Percentiles rank a stretch among this genome's conserved stretches.
phyloP scores from a whole-genome alignment of 2,888 invertebrate genomes.

The Leptinotarsa tumamoca region DNA sequence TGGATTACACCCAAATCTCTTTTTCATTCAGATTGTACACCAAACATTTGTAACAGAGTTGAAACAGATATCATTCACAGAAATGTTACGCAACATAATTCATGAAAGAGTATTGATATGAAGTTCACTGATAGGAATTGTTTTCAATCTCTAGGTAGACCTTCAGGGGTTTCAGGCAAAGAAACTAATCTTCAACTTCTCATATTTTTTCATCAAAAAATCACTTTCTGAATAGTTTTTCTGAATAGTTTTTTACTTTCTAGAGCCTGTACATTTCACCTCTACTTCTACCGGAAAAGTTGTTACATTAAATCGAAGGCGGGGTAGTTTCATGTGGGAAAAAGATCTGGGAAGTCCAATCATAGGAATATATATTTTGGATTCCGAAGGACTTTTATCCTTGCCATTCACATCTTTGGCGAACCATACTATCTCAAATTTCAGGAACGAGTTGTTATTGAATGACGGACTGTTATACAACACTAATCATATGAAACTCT shows the following conservation, averaged over 20 bases:
- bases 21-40: too few species aligned
- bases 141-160: too few species aligned
- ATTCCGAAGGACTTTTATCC: slow-evolving; percentile 81
- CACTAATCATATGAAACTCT: slow-evolving; percentile 68
- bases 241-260: slow-evolving; percentile 25
- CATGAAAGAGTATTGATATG: too few species aligned
- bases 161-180: too few species aligned
- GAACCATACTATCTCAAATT: slow-evolving; percentile 82
- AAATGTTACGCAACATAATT: too few species aligned
- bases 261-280: slow-evolving; percentile 89
- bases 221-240: neutral
- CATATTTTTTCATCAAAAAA: too few species aligned
- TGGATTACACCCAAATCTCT: too few species aligned
- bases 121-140: too few species aligned
- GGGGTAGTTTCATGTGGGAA: slow-evolving; percentile 90
- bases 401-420: slow-evolving; percentile 92
- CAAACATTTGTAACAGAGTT: too few species aligned
- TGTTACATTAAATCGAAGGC: slow-evolving; percentile 84
- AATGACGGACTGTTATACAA: slow-evolving; percentile 63
- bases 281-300: slow-evolving; percentile 90
- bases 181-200: too few species aligned
- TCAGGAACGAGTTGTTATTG: slow-evolving; percentile 61
- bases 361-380: slow-evolving; percentile 86
- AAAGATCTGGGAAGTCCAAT: slow-evolving; percentile 89
- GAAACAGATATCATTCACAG: too few species aligned